Evolutionary conservation across 2,113 vertebrate genomes (phyloP).

Genomic region (Upupa epops): DNA sequence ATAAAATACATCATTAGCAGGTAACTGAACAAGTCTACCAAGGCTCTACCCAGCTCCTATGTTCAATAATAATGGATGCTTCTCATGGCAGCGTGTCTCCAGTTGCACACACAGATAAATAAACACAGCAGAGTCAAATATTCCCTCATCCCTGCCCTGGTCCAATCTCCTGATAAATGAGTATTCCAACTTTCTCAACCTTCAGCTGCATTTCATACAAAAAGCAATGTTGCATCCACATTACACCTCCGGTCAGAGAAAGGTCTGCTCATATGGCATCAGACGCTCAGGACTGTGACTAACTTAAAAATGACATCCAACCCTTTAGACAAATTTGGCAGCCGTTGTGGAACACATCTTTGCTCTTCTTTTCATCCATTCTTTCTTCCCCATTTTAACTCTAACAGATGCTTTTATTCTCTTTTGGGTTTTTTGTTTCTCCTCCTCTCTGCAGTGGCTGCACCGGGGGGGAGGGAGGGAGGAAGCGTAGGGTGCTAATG

Average conservation of each 20-base stretch:
- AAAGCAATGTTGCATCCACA: background rate
- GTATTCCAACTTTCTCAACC: background rate
- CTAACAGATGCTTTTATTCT: slow-evolving; percentile 85
- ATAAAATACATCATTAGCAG: background rate
- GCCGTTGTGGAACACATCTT: slow-evolving; percentile 72
- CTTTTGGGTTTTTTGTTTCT: slow-evolving; percentile 73
- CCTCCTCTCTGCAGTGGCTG: slow-evolving; percentile 61
- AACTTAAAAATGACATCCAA: slow-evolving; percentile 51
- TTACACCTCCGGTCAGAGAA: background rate
- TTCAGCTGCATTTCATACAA: background rate
- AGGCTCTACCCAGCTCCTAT: background rate
- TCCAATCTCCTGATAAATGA: background rate
- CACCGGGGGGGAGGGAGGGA: slow-evolving; percentile 34
- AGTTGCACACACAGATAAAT: background rate
- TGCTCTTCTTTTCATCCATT: slow-evolving; percentile 36
- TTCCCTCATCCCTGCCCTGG: background rate
- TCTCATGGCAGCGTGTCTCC: background rate
- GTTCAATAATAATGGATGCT: background rate
- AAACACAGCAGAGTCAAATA: background rate
- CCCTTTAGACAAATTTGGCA: slow-evolving; percentile 73
- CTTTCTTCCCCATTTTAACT: slow-evolving; percentile 56
- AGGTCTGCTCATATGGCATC: background rate
- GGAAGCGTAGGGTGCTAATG: slow-evolving; percentile 64
- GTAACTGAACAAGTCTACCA: background rate
- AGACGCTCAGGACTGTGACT: slow-evolving; percentile 38